Base-by-base conservation (phyloP, 2,113 vertebrate genomes). In the Tragelaphus strepsiceros region DNA sequence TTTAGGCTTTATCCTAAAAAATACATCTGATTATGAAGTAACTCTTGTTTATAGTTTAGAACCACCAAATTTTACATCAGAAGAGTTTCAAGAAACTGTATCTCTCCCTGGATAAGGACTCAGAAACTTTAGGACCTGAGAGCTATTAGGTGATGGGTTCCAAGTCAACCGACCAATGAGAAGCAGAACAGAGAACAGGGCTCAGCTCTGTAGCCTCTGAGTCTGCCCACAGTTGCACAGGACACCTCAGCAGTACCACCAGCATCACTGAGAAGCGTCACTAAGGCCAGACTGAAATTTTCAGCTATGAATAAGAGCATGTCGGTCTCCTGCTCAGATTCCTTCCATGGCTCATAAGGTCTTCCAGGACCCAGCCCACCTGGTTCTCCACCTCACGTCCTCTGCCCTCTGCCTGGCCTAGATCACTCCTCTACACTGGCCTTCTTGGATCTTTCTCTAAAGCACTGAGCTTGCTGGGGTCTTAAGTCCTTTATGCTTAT, bases 151-250 rank as follows among this genome's bases (percentile, higher is more conserved):
- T 24, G n/a, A 77, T 26, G 39, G 30, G n/a, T 51, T 88, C 30
- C 43, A 39, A 62, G 54, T 83, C 61, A 51, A 30, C 35, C 1
- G 43, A 6, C 2, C 22, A 78, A 1, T 62, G 6, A 81, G 17
- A 54, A 28, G 32, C 39, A 21, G 32, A 30, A 39, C 12, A 17
- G 46, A 43, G 62, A 30, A 58, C 16, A 30, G 86, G 5, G 13
- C 19, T 10, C 10, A 13, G 39, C 56, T 85, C 39, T 58, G 35
- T 16, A 14, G 21, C 53, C 51, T 81, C 67, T 7, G 16, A 56
- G 19, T 61, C 43, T 83, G 22, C 62, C 24, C 46, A 2, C 22
- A 19, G 21, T 17, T 4, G 0, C 2, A 21, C 1, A 14, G 14
- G n/a, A 21, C 21, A 26, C 1, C 17, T 85, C 17, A 26, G 28